Evolutionary conservation across 64 coral and sea anemone species (phyloP).

Genomic region (Acropora tenuis): DNA sequence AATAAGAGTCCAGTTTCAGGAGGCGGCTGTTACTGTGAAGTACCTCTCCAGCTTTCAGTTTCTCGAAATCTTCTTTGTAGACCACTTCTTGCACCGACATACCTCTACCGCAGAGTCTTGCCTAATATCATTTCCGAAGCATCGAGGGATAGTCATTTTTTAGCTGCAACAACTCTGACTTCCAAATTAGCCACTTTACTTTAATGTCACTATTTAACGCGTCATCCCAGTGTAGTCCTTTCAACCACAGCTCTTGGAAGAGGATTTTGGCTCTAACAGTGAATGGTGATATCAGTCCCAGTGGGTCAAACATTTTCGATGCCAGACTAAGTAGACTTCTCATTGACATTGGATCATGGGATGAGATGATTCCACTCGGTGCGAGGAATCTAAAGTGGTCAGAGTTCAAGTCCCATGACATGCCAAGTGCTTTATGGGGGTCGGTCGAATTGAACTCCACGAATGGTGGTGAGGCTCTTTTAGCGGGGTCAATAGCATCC

Average conservation of each 20-base stretch:
- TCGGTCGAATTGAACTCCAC: constrained; percentile 11
- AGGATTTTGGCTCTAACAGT: constrained; percentile 21
- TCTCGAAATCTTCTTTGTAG: constrained; percentile 30
- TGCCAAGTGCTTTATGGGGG: constrained; percentile 50
- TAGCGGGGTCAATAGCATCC: neutral
- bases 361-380: neutral
- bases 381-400: no score
- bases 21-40: constrained; percentile 31
- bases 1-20: constrained; percentile 27
- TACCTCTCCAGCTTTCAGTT: neutral
- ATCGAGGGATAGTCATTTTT: neutral
- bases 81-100: constrained; percentile 23
- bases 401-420: constrained; percentile 19
- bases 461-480: constrained; percentile 23
- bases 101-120: constrained; percentile 21
- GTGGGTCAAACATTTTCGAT: constrained; percentile 45
- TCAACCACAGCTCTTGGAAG: neutral
- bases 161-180: neutral
- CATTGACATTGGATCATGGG: constrained; percentile 43
- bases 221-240: neutral
- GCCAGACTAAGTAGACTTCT: constrained; percentile 37
- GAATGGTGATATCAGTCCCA: constrained; percentile 16
- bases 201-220: no score
- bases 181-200: neutral
- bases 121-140: neutral